Evolutionary conservation across 2,888 invertebrate species (phyloP).

Genomic region (Macropis europaea): DNA sequence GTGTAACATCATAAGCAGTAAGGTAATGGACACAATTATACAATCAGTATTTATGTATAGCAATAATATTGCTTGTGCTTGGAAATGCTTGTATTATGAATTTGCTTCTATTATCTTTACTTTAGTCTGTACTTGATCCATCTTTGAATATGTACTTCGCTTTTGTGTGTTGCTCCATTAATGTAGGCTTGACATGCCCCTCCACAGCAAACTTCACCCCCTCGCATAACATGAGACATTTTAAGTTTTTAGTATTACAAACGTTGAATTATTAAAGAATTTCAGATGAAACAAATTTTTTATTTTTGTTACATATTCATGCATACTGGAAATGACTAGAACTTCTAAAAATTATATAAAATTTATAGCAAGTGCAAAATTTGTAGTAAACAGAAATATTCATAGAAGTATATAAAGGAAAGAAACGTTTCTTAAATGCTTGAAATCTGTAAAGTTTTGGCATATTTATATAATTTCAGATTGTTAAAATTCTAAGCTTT

Average conservation of each 20-base stretch:
- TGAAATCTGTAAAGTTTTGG: slow-evolving; percentile 13
- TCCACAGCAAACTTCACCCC: slow-evolving; percentile 78
- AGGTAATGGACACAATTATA: slow-evolving; percentile 77
- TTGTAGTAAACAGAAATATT: slow-evolving; percentile 1
- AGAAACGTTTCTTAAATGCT: slow-evolving; percentile 5
- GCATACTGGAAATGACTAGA: slow-evolving; percentile 17
- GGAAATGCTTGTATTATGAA: slow-evolving; percentile 61
- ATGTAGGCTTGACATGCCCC: slow-evolving; percentile 63
- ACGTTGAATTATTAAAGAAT: slow-evolving; percentile 5
- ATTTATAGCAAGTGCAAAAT: background rate
- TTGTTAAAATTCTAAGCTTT: slow-evolving; percentile 31
- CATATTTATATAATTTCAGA: slow-evolving; percentile 15
- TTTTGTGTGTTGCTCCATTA: slow-evolving; percentile 23
- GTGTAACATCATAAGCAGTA: slow-evolving; percentile 37
- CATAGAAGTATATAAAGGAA: slow-evolving; percentile 1
- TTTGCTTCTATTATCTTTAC: slow-evolving; percentile 48
- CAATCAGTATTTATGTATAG: slow-evolving; percentile 62
- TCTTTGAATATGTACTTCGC: slow-evolving; percentile 25
- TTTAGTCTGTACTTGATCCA: slow-evolving; percentile 17
- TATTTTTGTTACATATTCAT: slow-evolving; percentile 5
- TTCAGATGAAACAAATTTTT: slow-evolving; percentile 1
- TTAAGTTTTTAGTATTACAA: slow-evolving; percentile 31
- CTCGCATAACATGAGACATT: slow-evolving; percentile 64
- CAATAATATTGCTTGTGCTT: slow-evolving; percentile 70
- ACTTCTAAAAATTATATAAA: slow-evolving; percentile 7